Percentiles rank a stretch among this genome's conserved stretches.
phyloP scores from a whole-genome alignment of 1,140 invertebrate species.

The Oryzaephilus surinamensis region DNA sequence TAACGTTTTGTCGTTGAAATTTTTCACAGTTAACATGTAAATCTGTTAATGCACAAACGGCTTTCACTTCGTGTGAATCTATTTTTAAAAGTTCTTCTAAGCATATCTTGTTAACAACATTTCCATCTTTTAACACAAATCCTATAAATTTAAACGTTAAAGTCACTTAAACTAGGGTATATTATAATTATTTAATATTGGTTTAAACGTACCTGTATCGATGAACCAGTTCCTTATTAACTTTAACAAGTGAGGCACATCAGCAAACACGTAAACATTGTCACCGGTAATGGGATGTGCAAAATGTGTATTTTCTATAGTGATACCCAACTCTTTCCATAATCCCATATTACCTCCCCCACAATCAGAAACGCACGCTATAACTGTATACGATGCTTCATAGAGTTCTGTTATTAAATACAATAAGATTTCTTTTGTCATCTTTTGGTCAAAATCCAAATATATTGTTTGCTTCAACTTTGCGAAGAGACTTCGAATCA shows the following conservation, averaged over 20 bases:
- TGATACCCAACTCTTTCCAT: slow-evolving; percentile 29
- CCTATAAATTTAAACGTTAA: too few species aligned
- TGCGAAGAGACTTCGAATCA: slow-evolving; percentile 27
- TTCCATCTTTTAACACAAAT: too few species aligned
- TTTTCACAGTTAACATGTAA: slow-evolving; percentile 5
- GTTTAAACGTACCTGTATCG: slow-evolving; percentile 15
- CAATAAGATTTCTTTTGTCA: slow-evolving; percentile 26
- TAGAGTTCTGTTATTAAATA: slow-evolving; percentile 25
- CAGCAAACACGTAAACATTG: slow-evolving; percentile 16
- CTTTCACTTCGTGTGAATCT: slow-evolving; percentile 10
- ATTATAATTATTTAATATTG: too few species aligned
- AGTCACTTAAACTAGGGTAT: too few species aligned
- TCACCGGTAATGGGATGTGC: slow-evolving; percentile 12
- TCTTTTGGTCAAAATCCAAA: slow-evolving; percentile 29
- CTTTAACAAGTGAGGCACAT: slow-evolving; percentile 16
- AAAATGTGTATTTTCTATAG: slow-evolving; percentile 10
- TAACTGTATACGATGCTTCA: slow-evolving; percentile 23
- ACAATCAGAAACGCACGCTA: slow-evolving; percentile 29
- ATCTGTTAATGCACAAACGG: slow-evolving; percentile 7
- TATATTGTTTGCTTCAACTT: slow-evolving; percentile 35
- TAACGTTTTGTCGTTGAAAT: slow-evolving; percentile 11
- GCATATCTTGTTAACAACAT: slow-evolving; percentile 9
- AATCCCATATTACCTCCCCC: slow-evolving; percentile 24
- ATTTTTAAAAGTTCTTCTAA: slow-evolving; percentile 1
- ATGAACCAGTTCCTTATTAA: slow-evolving; percentile 18